phyloP scores from a whole-genome alignment of 1,140 invertebrate species.

The Callitettix versicolor region DNA sequence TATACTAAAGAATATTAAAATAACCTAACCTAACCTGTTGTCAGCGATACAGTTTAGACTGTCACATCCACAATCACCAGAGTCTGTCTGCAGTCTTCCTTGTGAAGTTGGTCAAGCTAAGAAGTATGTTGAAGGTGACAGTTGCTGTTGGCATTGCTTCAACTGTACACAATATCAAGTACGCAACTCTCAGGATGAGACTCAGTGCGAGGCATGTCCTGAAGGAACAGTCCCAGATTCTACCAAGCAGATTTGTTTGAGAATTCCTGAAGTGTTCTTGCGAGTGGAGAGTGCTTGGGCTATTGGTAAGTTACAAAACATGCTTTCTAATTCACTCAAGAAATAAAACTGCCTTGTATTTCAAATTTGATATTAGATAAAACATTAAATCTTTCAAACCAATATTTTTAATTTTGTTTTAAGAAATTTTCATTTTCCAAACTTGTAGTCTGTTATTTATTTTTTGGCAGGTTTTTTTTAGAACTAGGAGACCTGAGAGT shows the following conservation, averaged over 20 bases:
- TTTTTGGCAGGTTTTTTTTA: too few species aligned
- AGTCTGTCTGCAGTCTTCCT: slow-evolving; percentile 78
- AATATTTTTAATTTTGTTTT: too few species aligned
- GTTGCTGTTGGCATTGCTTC: slow-evolving; percentile 93
- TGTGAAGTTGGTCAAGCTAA: slow-evolving; percentile 81
- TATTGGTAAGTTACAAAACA: slow-evolving; percentile 46
- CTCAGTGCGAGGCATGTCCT: slow-evolving; percentile 73
- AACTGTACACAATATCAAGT: slow-evolving; percentile 86
- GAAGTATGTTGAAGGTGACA: slow-evolving; percentile 80
- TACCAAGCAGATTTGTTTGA: slow-evolving; percentile 57
- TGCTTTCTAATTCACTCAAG: too few species aligned
- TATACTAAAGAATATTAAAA: too few species aligned
- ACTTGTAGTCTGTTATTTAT: too few species aligned
- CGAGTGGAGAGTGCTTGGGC: slow-evolving; percentile 72
- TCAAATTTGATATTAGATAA: too few species aligned
- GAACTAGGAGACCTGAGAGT: too few species aligned
- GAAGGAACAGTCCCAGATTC: slow-evolving; percentile 69
- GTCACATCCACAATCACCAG: slow-evolving; percentile 59
- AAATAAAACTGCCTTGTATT: too few species aligned
- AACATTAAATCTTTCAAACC: too few species aligned
- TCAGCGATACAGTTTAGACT: slow-evolving; percentile 72
- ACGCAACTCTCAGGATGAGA: slow-evolving; percentile 64
- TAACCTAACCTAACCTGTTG: too few species aligned
- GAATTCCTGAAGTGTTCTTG: slow-evolving; percentile 77
- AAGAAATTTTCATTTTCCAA: too few species aligned